phyloP scores from a whole-genome alignment of 1,140 invertebrate genomes.

The Chelonus insularis region DNA sequence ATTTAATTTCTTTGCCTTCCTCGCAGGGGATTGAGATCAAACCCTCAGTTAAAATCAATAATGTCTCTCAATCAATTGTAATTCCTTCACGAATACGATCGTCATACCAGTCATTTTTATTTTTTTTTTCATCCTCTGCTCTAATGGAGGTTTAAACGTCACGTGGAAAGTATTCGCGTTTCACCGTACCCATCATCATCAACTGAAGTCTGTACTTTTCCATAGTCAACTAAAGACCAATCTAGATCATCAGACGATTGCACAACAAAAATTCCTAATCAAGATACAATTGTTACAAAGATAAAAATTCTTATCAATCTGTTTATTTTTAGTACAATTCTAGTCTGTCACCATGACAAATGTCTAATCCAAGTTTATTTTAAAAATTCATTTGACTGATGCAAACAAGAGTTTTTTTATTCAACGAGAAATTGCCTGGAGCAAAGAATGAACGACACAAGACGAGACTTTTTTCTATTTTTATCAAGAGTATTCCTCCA shows the following conservation, averaged over 20 bases:
- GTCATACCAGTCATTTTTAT: not conserved
- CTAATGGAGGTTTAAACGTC: not conserved
- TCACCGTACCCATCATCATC: not conserved
- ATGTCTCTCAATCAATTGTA: slow-evolving; percentile 2
- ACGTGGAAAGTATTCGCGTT: not conserved
- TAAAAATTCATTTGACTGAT: too few relatives aligned
- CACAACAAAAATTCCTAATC: too few relatives aligned
- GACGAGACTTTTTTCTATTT: not conserved
- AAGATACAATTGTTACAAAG: too few relatives aligned
- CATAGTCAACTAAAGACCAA: not conserved
- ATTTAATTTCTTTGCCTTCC: not conserved
- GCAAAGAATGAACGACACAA: too few relatives aligned
- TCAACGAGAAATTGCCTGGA: too few relatives aligned
- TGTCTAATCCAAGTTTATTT: too few relatives aligned
- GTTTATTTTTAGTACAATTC: too few relatives aligned
- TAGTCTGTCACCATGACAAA: too few relatives aligned
- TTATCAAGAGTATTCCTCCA: not conserved
- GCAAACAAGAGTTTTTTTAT: too few relatives aligned
- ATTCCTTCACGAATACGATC: not conserved
- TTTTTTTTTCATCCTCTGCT: not conserved
- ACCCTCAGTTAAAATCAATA: not conserved
- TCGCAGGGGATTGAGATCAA: not conserved
- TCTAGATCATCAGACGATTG: too few relatives aligned
- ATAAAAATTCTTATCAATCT: too few relatives aligned
- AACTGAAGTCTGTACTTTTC: not conserved